Conservation (phyloP, 1,140 invertebrate species). For the Bombus superbus region DNA sequence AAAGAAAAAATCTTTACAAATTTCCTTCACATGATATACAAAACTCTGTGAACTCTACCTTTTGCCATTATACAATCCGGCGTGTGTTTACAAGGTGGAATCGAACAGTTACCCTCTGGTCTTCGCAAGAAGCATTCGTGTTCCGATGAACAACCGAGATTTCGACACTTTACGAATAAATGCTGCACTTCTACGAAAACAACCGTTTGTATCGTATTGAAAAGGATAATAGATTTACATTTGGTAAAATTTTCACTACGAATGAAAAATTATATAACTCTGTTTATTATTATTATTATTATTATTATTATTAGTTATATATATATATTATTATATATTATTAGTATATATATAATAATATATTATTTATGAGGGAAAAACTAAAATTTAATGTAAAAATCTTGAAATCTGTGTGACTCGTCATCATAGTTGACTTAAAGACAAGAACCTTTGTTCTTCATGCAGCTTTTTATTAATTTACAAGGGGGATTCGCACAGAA, state of each 20-base stretch:
- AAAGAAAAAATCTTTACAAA: too few relatives aligned
- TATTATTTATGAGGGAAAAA: neutral
- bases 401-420: neutral
- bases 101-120: constrained; percentile 56
- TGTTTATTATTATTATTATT: too few relatives aligned
- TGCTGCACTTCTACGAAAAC: constrained; percentile 61
- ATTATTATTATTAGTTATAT: too few relatives aligned
- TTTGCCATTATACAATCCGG: constrained; percentile 66
- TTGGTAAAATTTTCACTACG: neutral
- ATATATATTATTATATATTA: too few relatives aligned
- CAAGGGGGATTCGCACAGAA: constrained; percentile 70
- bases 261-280: neutral
- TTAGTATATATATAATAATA: too few relatives aligned
- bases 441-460: constrained; percentile 58
- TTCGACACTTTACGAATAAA: constrained; percentile 68
- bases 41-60: constrained; percentile 5
- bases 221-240: neutral
- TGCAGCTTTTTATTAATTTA: constrained; percentile 72
- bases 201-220: neutral
- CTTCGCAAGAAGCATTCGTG: constrained; percentile 74
- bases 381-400: neutral
- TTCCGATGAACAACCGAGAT: constrained; percentile 70
- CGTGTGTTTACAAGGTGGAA: constrained; percentile 59
- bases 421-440: neutral
- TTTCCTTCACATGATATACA: neutral